Evolutionary conservation across 2,888 invertebrate species (phyloP), one percentile per base, ranked within the genome.

Genomic region (Physocephala rufipes): DNA sequence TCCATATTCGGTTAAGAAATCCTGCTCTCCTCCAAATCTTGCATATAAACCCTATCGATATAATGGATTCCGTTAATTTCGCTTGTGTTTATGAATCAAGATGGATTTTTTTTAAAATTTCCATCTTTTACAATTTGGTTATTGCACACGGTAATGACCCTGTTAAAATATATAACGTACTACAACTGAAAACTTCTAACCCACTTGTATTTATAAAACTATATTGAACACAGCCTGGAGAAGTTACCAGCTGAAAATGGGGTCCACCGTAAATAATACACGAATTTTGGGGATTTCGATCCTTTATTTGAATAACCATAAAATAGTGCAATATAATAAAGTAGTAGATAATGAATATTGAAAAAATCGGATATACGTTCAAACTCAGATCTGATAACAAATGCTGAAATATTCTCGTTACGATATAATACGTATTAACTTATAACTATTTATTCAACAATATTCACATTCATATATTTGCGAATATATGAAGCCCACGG

Each of bases 171-270:
- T 24, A 55, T 21, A 63, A 30, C 45, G 7, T 1, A 45, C 24
- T 61, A 61, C 59, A 59, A 49, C 67, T 68, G 67, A 36, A 30
- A 51, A 49, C 49, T 61, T 47, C 21, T 45, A 19, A 62, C 21
- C 30, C 28, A 61, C 26, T 49, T 21, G 19, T 49, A 24, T 9
- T 12, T 61, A n/a, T n/a, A n/a, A n/a, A n/a, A n/a, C n/a, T n/a
- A 36, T 61, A 68, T 51, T 68, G 68, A 62, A 68, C 68, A 68
- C 58, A 49, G 24, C 68, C 62, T 15, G 30, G n/a, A 36, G 36
- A 68, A 62, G 68, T 62, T 51, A 62, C 68, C 68, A 68, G 68
- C 43, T 68, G 62, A 24, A 68, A n/a, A 68, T 36, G 2, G 53
- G 58, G 26, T 30, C 4, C 24, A 13, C 45, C 1, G 12, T 21